Evolutionary conservation across 30 jellyfish, hydroid and myxozoan genomes (phyloP).

Genomic region (Turritopsis dohrnii): DNA sequence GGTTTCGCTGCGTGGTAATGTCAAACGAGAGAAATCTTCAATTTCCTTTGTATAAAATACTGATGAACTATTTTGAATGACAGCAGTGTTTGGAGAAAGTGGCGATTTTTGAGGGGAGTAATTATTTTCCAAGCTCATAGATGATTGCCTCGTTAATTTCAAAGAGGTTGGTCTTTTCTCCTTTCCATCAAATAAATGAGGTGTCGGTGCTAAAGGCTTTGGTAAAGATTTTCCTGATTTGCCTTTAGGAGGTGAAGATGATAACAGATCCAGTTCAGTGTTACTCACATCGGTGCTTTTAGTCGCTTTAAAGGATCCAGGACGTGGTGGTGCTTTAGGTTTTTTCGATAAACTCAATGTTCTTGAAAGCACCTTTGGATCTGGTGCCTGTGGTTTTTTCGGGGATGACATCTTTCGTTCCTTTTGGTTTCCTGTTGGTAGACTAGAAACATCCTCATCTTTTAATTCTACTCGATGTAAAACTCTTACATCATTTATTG

Average conservation of each 20-base stretch:
- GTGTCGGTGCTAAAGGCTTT: constrained; percentile 15
- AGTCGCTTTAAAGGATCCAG: not conserved
- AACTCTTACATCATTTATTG: not conserved
- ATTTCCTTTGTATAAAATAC: constrained; percentile 3
- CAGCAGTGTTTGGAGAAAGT: not conserved
- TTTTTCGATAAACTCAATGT: not conserved
- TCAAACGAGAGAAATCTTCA: not conserved
- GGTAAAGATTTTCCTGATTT: not conserved
- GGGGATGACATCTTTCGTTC: not conserved
- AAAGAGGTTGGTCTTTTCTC: constrained; percentile 3
- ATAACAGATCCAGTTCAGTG: not conserved
- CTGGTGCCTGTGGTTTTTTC: constrained; percentile 1
- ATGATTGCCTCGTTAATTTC: not conserved
- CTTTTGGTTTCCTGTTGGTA: not conserved
- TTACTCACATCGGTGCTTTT: not conserved
- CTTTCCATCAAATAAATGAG: not conserved
- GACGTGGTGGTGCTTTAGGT: constrained; percentile 4
- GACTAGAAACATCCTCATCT: not conserved
- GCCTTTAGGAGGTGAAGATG: not conserved
- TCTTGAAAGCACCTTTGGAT: not conserved
- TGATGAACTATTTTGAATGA: not conserved
- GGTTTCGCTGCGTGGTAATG: constrained; percentile 7
- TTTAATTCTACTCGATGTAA: not conserved
- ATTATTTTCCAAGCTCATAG: not conserved
- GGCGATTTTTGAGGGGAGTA: not conserved